These are phyloP conservation scores for Cetonia aurata DNA, from an alignment of 2,888 invertebrate genomes.

Conservation along the genomic window DNA sequence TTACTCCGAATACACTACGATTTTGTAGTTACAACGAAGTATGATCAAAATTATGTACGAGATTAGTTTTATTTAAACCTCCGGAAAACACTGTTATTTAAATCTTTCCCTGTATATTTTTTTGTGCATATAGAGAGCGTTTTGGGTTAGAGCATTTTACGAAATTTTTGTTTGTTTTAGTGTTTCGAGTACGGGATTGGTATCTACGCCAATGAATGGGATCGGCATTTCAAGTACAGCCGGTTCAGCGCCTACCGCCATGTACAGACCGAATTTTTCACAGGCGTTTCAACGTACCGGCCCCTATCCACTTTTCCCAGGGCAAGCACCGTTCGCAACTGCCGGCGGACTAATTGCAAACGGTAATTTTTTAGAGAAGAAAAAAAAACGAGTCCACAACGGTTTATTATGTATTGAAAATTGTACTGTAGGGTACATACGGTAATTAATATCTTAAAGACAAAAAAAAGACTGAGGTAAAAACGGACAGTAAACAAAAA, in stretches of 20 bases:
- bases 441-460: too few species aligned
- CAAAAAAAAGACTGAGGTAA: too few species aligned
- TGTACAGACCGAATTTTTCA: slow-evolving; percentile 81
- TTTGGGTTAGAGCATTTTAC: not conserved
- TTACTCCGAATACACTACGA: slow-evolving; percentile 2
- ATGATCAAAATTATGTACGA: not conserved
- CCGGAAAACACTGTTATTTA: too few species aligned
- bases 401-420: too few species aligned
- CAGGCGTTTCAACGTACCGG: slow-evolving; percentile 77
- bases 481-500: too few species aligned
- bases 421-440: too few species aligned
- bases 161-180: slow-evolving; percentile 53
- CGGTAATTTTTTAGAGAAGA: slow-evolving; percentile 55
- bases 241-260: slow-evolving; percentile 70
- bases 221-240: slow-evolving; percentile 66
- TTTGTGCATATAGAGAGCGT: not conserved
- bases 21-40: not conserved
- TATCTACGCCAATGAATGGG: slow-evolving; percentile 62
- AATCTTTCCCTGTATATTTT: too few species aligned
- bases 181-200: slow-evolving; percentile 59
- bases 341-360: slow-evolving; percentile 62
- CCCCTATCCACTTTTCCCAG: slow-evolving; percentile 68
- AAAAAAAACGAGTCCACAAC: too few species aligned
- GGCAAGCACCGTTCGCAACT: slow-evolving; percentile 61
- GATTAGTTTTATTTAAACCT: not conserved